A percentile compares a stretch with the other conserved stretches of the same genome.
These are phyloP conservation scores for Pteromalus puparum DNA, from an alignment of 1,140 invertebrate genomes.

Conservation along the genomic window DNA sequence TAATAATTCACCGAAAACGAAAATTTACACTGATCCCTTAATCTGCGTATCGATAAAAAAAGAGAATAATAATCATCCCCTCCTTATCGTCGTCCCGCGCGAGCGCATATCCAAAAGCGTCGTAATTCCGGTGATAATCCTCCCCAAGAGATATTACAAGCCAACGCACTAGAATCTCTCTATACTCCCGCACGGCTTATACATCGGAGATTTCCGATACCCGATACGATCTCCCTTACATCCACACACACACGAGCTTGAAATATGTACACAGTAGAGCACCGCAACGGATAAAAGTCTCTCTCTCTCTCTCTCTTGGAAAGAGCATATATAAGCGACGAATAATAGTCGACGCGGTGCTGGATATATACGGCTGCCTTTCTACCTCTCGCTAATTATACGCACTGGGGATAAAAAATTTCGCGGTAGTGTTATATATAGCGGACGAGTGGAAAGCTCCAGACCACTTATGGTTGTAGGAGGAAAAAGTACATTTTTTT, in stretches of 20 bases:
- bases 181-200: neutral
- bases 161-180: neutral
- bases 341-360: neutral
- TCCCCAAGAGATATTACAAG: slow-evolving; percentile 1
- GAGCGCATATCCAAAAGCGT: slow-evolving; percentile 7
- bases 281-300: neutral
- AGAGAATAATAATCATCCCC: neutral
- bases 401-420: neutral
- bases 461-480: neutral
- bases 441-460: neutral
- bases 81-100: neutral
- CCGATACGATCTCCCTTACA: slow-evolving; percentile 19
- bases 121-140: slow-evolving; percentile 41
- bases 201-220: slow-evolving; percentile 31
- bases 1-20: too few relatives aligned
- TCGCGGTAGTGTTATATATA: neutral
- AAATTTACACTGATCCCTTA: too few relatives aligned
- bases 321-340: slow-evolving; percentile 18
- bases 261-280: slow-evolving; percentile 14
- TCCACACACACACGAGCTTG: neutral
- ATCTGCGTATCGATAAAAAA: neutral
- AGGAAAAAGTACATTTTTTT: neutral
- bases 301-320: neutral
- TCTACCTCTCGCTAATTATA: neutral
- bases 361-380: neutral